A percentile compares a stretch with the other conserved stretches of the same genome.
Conservation (phyloP, 2,797 vertebrate genomes). For the Clarias platycephalus region DNA sequence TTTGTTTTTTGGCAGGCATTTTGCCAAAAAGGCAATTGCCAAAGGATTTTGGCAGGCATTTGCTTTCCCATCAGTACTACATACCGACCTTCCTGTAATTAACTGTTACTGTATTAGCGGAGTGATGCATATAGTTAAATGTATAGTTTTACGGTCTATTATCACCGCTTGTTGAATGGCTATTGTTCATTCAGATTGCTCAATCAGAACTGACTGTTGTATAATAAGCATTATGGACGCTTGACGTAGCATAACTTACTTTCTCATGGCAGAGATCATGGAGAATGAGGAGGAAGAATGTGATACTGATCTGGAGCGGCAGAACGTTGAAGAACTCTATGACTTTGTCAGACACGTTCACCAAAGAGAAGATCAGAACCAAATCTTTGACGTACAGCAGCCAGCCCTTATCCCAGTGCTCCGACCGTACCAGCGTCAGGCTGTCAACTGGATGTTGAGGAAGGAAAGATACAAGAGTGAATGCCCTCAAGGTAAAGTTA, state of each 20-base stretch:
- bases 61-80: too few species aligned
- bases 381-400: slow-evolving; percentile 85
- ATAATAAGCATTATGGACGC: not conserved
- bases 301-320: slow-evolving; percentile 89
- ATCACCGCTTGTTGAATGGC: too few species aligned
- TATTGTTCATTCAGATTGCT: too few species aligned
- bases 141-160: too few species aligned
- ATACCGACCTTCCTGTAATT: too few species aligned
- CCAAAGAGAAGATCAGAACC: slow-evolving; percentile 63
- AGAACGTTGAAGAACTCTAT: slow-evolving; percentile 95
- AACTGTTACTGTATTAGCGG: too few species aligned
- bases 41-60: too few species aligned
- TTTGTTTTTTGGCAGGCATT: too few species aligned
- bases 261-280: slow-evolving; percentile 75
- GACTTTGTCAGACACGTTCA: slow-evolving; percentile 83
- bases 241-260: not conserved
- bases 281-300: slow-evolving; percentile 88
- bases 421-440: slow-evolving; percentile 91
- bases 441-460: slow-evolving; percentile 95
- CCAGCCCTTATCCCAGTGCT: slow-evolving; percentile 86
- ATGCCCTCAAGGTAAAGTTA: slow-evolving; percentile 64
- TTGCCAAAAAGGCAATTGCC: too few species aligned
- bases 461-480: slow-evolving; percentile 76
- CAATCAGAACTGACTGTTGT: too few species aligned
- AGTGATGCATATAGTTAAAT: too few species aligned